Percentiles rank a stretch among this genome's conserved stretches.
phyloP scores from a whole-genome alignment of 2,888 invertebrate genomes.

The Drosophila hawaiiensis region DNA sequence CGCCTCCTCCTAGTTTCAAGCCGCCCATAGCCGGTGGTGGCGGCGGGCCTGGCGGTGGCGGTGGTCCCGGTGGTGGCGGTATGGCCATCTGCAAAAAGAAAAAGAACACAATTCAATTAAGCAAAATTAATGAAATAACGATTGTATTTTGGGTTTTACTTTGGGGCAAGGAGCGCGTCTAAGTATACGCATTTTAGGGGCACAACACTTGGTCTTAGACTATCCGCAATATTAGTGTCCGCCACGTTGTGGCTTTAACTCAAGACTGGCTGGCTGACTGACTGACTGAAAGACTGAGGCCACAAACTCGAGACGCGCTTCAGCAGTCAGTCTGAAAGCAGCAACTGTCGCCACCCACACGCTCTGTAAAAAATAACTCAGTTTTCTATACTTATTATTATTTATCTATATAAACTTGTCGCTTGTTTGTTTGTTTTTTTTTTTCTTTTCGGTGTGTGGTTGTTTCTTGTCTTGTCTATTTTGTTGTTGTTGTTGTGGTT shows the following conservation, averaged over 20 bases:
- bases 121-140: not conserved
- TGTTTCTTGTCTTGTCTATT: constrained; percentile 37
- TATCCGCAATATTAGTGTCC: constrained; percentile 32
- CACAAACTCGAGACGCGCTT: constrained; percentile 30
- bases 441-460: constrained; percentile 1
- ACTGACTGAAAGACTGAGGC: constrained; percentile 18
- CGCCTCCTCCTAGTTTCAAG: constrained; percentile 75
- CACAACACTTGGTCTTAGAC: not conserved
- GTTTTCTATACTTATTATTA: constrained; percentile 69
- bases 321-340: constrained; percentile 25
- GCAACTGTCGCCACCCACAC: constrained; percentile 54
- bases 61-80: constrained; percentile 87
- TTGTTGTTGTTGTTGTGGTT: constrained; percentile 13
- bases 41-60: constrained; percentile 89
- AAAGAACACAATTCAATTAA: not conserved
- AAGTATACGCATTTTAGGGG: constrained; percentile 56
- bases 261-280: constrained; percentile 36
- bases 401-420: constrained; percentile 23
- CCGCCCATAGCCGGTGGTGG: constrained; percentile 86
- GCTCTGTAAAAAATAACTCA: constrained; percentile 40
- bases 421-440: constrained; percentile 1
- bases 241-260: constrained; percentile 41
- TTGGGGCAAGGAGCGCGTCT: constrained; percentile 54
- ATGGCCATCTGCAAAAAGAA: constrained; percentile 83
- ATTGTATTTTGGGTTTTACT: constrained; percentile 19